Conservation (phyloP, 2,113 vertebrate genomes). For the Ammodytes marinus region DNA sequence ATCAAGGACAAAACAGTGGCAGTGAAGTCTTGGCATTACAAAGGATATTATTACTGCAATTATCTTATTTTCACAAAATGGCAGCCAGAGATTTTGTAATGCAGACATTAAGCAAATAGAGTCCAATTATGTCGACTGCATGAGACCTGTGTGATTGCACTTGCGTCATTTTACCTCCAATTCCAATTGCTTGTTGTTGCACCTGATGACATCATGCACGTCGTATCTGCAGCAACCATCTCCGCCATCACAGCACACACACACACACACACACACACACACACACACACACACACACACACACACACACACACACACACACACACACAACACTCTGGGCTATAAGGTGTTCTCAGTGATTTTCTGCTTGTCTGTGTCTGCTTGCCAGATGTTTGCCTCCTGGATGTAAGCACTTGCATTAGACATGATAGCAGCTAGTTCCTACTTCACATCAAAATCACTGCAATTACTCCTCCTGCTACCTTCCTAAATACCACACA, state of each 20-base stretch:
- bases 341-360: slow-evolving; percentile 7
- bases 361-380: slow-evolving; percentile 79
- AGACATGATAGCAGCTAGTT: slow-evolving; percentile 57
- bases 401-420: slow-evolving; percentile 68
- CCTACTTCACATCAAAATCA: slow-evolving; percentile 51
- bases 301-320: not conserved
- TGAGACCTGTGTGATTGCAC: not conserved
- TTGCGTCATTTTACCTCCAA: not conserved
- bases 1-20: not conserved
- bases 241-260: slow-evolving; percentile 21
- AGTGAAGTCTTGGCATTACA: not conserved
- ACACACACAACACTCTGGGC: slow-evolving; percentile 28
- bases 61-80: not conserved
- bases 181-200: slow-evolving; percentile 16
- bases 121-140: not conserved
- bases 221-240: slow-evolving; percentile 41
- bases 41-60: not conserved
- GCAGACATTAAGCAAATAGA: too few relatives aligned
- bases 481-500: slow-evolving; percentile 54
- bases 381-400: slow-evolving; percentile 91
- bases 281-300: too few relatives aligned
- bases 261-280: too few relatives aligned
- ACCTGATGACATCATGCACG: slow-evolving; percentile 32
- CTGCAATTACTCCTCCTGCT: slow-evolving; percentile 38
- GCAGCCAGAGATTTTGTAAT: not conserved